Evolutionary conservation across 1,140 invertebrate genomes (phyloP), one percentile per base, ranked within the genome.

Genomic region (Drosophila orosa): DNA sequence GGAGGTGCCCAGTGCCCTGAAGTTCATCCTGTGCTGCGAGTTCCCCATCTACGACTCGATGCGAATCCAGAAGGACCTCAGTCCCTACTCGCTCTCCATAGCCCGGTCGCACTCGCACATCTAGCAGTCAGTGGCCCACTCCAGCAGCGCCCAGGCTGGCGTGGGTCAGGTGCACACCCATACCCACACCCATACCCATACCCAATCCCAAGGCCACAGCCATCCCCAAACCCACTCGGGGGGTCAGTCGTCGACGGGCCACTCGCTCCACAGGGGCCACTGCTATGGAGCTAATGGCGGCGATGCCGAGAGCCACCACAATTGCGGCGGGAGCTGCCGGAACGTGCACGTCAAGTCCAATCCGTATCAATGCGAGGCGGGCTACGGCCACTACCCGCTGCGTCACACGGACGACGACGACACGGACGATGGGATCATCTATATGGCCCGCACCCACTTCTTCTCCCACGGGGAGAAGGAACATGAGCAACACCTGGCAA

Each of bases 11-110:
- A 93, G 93, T 76, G 95, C 95, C 52, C 90, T 98, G 9, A 98
- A 98, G 91, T 97, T 95, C 78, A 92, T 97, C 5, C 90, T 97
- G 15, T 98, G 97, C 90, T 98, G 96, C 87, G 97, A 98, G 90
- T 97, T 95, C 90, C 97, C 97, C 1, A 93, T 97, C 24, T 98
- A 98, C 87, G 94, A 97, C 81, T 96, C 95, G 13, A 92, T 96
- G 57, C 93, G 94, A 27, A 95, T 95, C 3, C 95, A 96, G 52
- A 93, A 93, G 74, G 93, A 94, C 35, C 94, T 95, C 55, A 94
- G 95, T 37, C 96, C 95, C 29, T 95, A 96, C 83, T 96, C 95
- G 45, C 94, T 96, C 58, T 96, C 95, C 7, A 94, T 96, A 84
- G 95, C 95, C 2, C 95, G 95, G 71, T 95, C 95, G 35, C 94